Percentiles rank a stretch among this genome's conserved stretches.
phyloP scores from a whole-genome alignment of 1,140 invertebrate species.

The Anoplophora glabripennis region DNA sequence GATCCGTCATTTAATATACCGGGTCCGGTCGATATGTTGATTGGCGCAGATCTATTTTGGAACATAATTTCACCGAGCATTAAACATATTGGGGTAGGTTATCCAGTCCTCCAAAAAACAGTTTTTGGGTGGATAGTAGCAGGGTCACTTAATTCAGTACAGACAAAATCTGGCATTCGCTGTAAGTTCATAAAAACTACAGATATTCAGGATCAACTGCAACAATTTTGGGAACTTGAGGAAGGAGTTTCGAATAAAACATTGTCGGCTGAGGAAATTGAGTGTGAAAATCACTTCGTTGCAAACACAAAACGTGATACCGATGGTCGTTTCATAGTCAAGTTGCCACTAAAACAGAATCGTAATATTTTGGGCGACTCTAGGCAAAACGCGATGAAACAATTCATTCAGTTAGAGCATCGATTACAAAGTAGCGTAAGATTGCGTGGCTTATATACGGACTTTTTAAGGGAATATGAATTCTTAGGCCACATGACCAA shows the following conservation, averaged over 20 bases:
- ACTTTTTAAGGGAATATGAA: slow-evolving; percentile 9
- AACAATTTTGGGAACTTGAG: slow-evolving; percentile 25
- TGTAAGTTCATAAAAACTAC: no score
- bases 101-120: no score
- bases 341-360: slow-evolving; percentile 23
- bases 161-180: no score
- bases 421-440: not conserved
- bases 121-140: no score
- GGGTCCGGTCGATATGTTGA: no score
- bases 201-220: not conserved
- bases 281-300: slow-evolving; percentile 20
- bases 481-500: slow-evolving; percentile 10
- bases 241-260: not conserved
- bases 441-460: not conserved
- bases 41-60: no score
- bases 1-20: no score
- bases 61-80: no score
- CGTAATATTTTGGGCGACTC: slow-evolving; percentile 15
- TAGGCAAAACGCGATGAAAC: slow-evolving; percentile 1
- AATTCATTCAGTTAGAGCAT: not conserved
- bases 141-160: no score
- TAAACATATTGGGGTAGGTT: no score
- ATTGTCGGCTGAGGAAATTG: slow-evolving; percentile 11
- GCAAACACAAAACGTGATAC: slow-evolving; percentile 9
- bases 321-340: slow-evolving; percentile 21